Base-by-base conservation (phyloP, 2,888 invertebrate genomes). In the Eupithecia insigniata region DNA sequence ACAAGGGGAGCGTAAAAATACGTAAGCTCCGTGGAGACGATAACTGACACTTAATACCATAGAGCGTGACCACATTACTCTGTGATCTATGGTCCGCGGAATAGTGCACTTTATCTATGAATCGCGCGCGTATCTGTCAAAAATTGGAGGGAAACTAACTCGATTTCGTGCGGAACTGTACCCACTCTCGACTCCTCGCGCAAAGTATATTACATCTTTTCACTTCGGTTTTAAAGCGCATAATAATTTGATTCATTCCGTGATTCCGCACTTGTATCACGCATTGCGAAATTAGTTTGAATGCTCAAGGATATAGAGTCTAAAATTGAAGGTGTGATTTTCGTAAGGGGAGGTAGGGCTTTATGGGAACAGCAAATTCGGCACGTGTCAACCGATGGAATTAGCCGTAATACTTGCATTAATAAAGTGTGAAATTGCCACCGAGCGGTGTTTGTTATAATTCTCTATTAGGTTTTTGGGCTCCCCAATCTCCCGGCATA, bases 371-470 rank as follows among this genome's bases (percentile, higher is more conserved):
- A 87, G 85, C 91, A 89, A 92, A 92, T 90, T 92, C 89, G 92
- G 91, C 93, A 92, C 94, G 93, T 93, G 93, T 90, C 93, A 87
- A 89, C 85, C 89, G 89, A 87, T 85, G 92, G 92, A 92, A 93
- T 93, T 93, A 93, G 92, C 89, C 83, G 85, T 93, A 93, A 94
- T 94, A 92, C 93, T 93, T 90, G 90, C 91, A 92, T 92, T 94
- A 93, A 94, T 94, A 93, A 93, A 94, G 94, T 94, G 94, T 94
- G 93, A 94, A 94, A 94, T 94, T 93, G 93, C 90, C 87, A 92
- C 92, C 90, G 71, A 87, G 83, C 87, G 79, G 81, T 92, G 90
- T 92, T 93, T 91, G 92, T 91, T 92, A 89, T 92, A 91, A 93
- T 92, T 90, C 92, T 88, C 87, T 92, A 92, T 93, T 91, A 90